Conservation (phyloP, 1,140 invertebrate genomes). For the Babylonia areolata region DNA sequence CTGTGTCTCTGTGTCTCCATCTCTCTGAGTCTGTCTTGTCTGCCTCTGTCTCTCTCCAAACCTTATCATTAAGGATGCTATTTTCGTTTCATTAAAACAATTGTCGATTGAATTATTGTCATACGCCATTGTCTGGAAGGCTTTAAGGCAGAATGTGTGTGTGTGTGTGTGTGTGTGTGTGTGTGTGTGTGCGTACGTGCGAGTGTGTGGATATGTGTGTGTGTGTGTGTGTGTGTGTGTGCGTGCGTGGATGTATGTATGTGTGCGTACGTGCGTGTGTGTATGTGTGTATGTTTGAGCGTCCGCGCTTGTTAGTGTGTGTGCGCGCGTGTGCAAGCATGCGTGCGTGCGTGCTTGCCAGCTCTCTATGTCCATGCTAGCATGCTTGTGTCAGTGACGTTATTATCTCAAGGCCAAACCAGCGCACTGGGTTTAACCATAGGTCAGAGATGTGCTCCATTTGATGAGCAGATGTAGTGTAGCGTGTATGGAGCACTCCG, state of each 20-base stretch:
- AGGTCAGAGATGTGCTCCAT: neutral
- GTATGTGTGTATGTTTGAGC: too few species aligned
- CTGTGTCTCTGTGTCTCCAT: neutral
- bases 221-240: conserved; percentile 3
- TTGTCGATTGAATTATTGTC: neutral
- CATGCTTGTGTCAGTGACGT: neutral
- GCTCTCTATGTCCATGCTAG: neutral
- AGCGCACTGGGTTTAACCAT: neutral
- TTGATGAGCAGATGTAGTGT: too few species aligned
- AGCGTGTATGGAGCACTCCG: too few species aligned
- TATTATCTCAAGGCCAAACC: neutral
- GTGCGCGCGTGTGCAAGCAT: neutral
- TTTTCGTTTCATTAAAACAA: neutral
- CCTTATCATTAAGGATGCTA: neutral
- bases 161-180: conserved; percentile 3
- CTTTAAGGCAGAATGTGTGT: too few species aligned
- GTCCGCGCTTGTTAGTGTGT: too few species aligned
- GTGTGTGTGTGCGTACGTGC: neutral
- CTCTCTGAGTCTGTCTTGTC: neutral
- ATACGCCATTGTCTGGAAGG: too few species aligned
- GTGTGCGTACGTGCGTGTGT: neutral
- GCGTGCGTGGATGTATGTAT: neutral
- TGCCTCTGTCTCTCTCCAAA: neutral
- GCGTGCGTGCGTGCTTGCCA: neutral
- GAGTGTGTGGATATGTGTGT: neutral